Evolutionary conservation across 2,113 vertebrate species (phyloP).

Genomic region (Ptilonorhynchus violaceus): DNA sequence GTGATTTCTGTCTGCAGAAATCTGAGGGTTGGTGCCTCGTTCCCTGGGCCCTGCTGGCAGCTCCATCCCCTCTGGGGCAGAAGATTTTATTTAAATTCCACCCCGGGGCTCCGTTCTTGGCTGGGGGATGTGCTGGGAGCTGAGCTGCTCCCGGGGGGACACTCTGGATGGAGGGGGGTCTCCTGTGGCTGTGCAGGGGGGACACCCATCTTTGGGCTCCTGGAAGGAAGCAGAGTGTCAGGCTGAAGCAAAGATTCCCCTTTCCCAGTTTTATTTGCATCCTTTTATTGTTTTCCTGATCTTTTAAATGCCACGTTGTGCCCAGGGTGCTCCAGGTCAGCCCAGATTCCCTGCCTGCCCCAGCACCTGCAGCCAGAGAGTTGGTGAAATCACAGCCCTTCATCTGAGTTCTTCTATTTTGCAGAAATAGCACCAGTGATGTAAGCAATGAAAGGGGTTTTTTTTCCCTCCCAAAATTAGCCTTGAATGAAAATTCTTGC

Average conservation of each 20-base stretch:
- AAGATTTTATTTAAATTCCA: not conserved
- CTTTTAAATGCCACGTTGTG: not conserved
- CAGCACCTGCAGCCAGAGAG: not conserved
- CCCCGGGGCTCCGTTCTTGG: not conserved
- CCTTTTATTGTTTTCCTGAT: not conserved
- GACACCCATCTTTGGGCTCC: not conserved
- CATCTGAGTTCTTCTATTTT: not conserved
- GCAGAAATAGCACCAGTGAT: not conserved
- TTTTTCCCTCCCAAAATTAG: not conserved
- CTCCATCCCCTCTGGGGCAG: not conserved
- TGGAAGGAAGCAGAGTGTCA: not conserved
- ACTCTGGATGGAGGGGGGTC: rapidly evolving
- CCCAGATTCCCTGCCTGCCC: rapidly evolving
- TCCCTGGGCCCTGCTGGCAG: not conserved
- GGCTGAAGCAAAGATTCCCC: not conserved
- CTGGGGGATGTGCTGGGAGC: not conserved
- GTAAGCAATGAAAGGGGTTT: not conserved
- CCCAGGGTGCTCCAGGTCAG: rapidly evolving
- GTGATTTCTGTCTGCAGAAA: not conserved
- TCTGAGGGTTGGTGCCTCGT: not conserved
- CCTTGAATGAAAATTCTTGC: slow-evolving; percentile 48
- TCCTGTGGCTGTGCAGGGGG: not conserved
- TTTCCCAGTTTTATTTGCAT: not conserved
- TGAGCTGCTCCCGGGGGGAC: not conserved
- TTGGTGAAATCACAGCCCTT: not conserved